Evolutionary conservation across 2,797 vertebrate genomes (phyloP).

Genomic region (Capromys pilorides): DNA sequence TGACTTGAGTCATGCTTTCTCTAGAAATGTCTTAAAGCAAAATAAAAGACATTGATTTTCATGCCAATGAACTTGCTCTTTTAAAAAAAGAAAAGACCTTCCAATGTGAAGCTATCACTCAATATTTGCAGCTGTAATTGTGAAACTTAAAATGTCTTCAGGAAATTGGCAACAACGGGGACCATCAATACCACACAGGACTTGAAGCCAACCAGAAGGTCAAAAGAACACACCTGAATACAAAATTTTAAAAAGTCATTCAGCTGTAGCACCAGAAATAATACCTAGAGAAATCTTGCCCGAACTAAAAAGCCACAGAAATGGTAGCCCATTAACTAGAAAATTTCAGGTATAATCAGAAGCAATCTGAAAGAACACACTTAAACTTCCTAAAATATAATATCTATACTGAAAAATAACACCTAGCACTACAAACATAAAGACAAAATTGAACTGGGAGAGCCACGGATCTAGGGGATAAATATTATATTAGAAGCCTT

Average conservation of each 20-base stretch:
- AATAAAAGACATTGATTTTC: slow-evolving; percentile 4
- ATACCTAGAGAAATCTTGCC: background rate
- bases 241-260: background rate
- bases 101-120: background rate
- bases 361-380: background rate
- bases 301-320: background rate
- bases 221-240: background rate
- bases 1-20: background rate
- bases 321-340: background rate
- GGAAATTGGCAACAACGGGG: background rate
- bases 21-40: background rate
- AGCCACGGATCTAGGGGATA: background rate
- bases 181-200: background rate
- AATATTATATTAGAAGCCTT: background rate
- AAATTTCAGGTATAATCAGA: background rate
- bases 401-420: background rate
- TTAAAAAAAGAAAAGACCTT: background rate
- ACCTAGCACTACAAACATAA: background rate
- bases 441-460: background rate
- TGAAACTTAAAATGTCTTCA: background rate
- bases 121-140: background rate
- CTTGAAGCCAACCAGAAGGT: background rate
- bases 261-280: background rate
- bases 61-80: background rate
- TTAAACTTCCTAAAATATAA: background rate